Base-by-base conservation (phyloP, 2,888 invertebrate genomes). In the Aspidiotus destructor region DNA sequence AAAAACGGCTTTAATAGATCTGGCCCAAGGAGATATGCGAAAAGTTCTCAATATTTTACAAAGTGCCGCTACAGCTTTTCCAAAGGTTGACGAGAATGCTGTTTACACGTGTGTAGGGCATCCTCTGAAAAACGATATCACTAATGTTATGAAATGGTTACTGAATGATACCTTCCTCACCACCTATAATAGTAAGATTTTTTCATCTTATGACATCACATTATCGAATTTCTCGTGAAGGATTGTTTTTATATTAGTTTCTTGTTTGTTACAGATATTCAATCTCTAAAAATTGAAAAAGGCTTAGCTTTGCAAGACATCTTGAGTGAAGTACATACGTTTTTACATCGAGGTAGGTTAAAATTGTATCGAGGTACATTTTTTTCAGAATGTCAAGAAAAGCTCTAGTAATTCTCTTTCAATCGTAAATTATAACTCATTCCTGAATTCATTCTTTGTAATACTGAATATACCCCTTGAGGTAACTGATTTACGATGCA, bases 91-190 rank as follows among this genome's bases (percentile, higher is more conserved):
- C 41, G 95, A 96, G 79, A 87, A 90, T 73, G 89, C 87, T 76
- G 97, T 91, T 3, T 99, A 99, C 78, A 86, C 87, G 1, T 99
- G 98, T 78, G 95, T 98, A 42, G 99, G 98, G 0, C 97, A 99
- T 79, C 99, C 99, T 2, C 80, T 92, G 17, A 87, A 89, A 68
- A 81, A 83, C 42, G 97, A 99, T 76, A 91, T 99, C 75, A 87
- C 87, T 75, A 85, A 83, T 74, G 91, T 98, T 71, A 81, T 96
- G 40, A 87, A 89, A 76, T 92, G 92, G 86, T 80, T 98, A 73
- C 80, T 91, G 55, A 89, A 88, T 75, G 86, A 89, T 73, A 83
- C 85, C 73, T 88, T 93, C 75, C 81, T 84, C 44, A 78, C 81
- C 1, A 86, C 88, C 64, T 92, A 88, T 75, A 84, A 85, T 75